A percentile compares a stretch with the other conserved stretches of the same genome.
Evolutionary conservation across 2,797 vertebrate species (phyloP).

Genomic region (Crocidura indochinensis): DNA sequence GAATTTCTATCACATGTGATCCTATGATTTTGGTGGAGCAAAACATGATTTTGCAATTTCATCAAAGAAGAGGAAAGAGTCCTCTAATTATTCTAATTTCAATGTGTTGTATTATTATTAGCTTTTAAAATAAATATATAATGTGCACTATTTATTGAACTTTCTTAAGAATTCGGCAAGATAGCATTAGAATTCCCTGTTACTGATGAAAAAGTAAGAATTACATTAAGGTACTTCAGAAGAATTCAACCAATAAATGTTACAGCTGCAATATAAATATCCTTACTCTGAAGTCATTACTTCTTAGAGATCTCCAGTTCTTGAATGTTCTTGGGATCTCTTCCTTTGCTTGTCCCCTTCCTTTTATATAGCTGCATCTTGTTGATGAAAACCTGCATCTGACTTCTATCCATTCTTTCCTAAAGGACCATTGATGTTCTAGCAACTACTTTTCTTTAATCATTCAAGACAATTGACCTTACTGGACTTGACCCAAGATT

Average conservation of each 20-base stretch:
- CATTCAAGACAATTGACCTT: not conserved
- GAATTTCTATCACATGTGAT: not conserved
- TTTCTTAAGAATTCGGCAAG: not conserved
- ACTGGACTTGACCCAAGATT: not conserved
- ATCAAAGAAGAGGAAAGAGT: not conserved
- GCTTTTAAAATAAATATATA: not conserved
- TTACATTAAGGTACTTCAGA: no score
- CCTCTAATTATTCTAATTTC: not conserved
- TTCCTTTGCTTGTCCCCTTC: not conserved
- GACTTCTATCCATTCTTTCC: not conserved
- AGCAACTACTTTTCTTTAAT: not conserved
- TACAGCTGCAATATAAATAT: not conserved
- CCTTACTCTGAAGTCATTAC: not conserved
- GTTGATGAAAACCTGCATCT: not conserved
- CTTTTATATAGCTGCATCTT: not conserved
- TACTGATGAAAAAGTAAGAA: not conserved
- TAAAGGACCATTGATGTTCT: not conserved
- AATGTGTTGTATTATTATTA: not conserved
- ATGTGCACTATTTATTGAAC: not conserved
- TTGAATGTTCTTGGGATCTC: no score
- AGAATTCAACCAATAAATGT: not conserved
- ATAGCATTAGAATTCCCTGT: not conserved
- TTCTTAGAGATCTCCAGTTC: no score
- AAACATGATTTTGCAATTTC: slow-evolving; percentile 7
- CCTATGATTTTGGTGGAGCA: not conserved